Base-by-base conservation (phyloP, 2,113 vertebrate species). In the Onychorhynchus coronatus region DNA sequence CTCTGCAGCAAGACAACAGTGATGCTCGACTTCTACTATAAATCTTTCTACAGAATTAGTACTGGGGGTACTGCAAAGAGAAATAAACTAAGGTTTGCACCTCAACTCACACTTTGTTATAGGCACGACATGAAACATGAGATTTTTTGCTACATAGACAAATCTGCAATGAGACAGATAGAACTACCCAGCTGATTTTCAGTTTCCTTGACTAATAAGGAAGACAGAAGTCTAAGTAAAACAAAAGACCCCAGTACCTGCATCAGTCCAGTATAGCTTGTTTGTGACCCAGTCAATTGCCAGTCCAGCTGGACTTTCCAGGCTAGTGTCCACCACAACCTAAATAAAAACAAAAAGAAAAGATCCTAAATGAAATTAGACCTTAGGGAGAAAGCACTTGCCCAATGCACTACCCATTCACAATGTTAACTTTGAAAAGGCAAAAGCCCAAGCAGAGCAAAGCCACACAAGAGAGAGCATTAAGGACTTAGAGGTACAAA, bases 211-310 rank as follows among this genome's bases (percentile, higher is more conserved):
- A 68, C 30, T 49, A 75, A 25, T 42, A 39, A 71, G 14, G 49
- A 93, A 88, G 37, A 87, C 8, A 76, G 44, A 86, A 84, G 6
- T 6, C 39, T 75, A 24, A 6, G 19, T 50, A 75, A 82, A 88
- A 56, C 33, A 88, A 41, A 88, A 19, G 28, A 81, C 39, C 65
- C 39, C 53, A 83, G 47, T 98, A 99, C 99, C 99, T 98, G 99
- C 99, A 95, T 99, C 99, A 18, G 99, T 99, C 99, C 99, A 99
- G 94, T 99, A 99, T 0, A 99, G 98, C 84, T 99, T 99, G 94
- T 97, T 98, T 88, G 99, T 99, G 93, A 99, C 97, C 99, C 99
- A 99, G 93, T 99, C 99, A 85, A 99, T 99, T 41, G 99, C 99
- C 95, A 99, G 95, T 87, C 99, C 99, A n/a, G 99, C 99, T 18